Conservation (phyloP, 1,140 invertebrate genomes). For the Copidosoma floridanum region DNA sequence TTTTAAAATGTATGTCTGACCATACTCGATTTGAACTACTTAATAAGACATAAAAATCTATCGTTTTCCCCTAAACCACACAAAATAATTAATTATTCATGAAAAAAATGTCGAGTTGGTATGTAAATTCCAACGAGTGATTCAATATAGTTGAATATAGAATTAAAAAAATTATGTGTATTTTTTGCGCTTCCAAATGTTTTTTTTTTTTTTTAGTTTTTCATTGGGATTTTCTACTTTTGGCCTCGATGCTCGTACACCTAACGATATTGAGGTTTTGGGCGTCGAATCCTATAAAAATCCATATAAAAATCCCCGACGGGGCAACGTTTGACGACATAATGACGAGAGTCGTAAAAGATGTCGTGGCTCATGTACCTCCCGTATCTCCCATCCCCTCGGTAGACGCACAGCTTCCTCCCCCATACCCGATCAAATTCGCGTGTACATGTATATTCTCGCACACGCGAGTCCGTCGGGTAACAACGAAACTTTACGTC, state of each 20-base stretch:
- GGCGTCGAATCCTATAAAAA: conserved; percentile 19
- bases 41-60: too few relatives aligned
- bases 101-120: too few relatives aligned
- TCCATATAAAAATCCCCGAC: conserved; percentile 19
- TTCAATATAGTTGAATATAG: too few relatives aligned
- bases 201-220: background rate
- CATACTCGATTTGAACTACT: too few relatives aligned
- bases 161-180: too few relatives aligned
- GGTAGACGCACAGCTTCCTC: background rate
- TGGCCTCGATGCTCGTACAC: too few relatives aligned
- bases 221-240: background rate
- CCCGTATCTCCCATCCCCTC: background rate
- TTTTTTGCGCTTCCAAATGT: too few relatives aligned
- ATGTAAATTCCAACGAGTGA: too few relatives aligned
- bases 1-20: too few relatives aligned
- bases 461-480: background rate
- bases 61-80: too few relatives aligned
- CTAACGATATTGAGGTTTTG: background rate
- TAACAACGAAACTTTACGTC: conserved; percentile 4
- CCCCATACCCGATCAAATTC: too few relatives aligned
- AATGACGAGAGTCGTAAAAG: conserved; percentile 16
- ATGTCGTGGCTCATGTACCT: background rate
- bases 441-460: background rate
- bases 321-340: background rate
- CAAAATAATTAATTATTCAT: too few relatives aligned